Percentiles rank a stretch among this genome's conserved stretches.
phyloP scores from a whole-genome alignment of 1,140 invertebrate species.

The Drosophila sproati region DNA sequence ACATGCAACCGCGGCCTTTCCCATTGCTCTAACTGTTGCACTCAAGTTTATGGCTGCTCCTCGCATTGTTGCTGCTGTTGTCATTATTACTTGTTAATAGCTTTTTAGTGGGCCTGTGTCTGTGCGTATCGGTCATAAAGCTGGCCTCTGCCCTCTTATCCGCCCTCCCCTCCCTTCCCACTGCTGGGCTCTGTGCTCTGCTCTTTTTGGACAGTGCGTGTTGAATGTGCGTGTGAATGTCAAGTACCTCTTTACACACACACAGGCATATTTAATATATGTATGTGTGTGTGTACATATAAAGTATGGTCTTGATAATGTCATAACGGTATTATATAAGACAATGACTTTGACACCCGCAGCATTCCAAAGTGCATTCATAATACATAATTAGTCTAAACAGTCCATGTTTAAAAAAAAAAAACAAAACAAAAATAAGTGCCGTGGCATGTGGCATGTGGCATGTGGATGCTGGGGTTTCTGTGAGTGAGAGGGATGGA shows the following conservation, averaged over 20 bases:
- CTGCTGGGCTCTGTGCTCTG: background rate
- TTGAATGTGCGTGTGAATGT: slow-evolving; percentile 60
- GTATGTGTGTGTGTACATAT: no score
- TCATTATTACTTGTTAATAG: slow-evolving; percentile 80
- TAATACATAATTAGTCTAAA: slow-evolving; percentile 47
- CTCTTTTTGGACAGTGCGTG: slow-evolving; percentile 31
- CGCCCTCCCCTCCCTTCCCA: background rate
- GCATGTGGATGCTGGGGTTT: no score
- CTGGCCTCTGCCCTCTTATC: slow-evolving; percentile 21
- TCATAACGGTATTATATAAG: slow-evolving; percentile 70
- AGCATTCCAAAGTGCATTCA: slow-evolving; percentile 33
- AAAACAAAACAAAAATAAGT: background rate
- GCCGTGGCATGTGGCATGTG: no score
- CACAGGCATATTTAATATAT: background rate
- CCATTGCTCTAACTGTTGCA: slow-evolving; percentile 66
- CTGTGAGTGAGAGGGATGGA: no score
- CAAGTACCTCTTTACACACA: slow-evolving; percentile 62
- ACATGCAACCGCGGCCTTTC: slow-evolving; percentile 63
- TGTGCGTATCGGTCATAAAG: slow-evolving; percentile 71
- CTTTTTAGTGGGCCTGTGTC: slow-evolving; percentile 56
- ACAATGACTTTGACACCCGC: slow-evolving; percentile 74
- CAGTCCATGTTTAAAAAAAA: background rate
- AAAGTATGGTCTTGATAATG: slow-evolving; percentile 56
- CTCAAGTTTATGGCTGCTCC: slow-evolving; percentile 65
- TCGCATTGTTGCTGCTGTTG: slow-evolving; percentile 45